These are phyloP conservation scores for Myotis pilosus DNA, from an alignment of 2,797 vertebrate genomes.

Conservation along the genomic window DNA sequence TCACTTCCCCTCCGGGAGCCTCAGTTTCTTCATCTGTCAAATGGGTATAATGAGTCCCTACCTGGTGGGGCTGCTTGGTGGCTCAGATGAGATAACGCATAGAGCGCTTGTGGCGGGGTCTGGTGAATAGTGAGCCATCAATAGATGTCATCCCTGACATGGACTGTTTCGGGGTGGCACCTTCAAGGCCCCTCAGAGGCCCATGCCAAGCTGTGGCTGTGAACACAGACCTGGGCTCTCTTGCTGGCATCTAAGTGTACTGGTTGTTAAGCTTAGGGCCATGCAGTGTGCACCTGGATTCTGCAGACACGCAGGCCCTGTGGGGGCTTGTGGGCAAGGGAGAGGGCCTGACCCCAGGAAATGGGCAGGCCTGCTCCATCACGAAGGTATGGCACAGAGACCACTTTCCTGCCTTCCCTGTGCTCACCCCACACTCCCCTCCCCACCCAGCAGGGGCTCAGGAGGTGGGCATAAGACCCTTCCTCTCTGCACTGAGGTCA, in stretches of 20 bases:
- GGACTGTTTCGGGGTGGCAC: fast-evolving
- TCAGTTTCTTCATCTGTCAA: not conserved
- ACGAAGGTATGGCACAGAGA: not conserved
- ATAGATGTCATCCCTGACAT: fast-evolving
- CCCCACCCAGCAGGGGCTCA: not conserved
- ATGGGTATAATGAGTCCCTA: not conserved
- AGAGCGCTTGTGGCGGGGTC: fast-evolving
- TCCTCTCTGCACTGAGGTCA: not conserved
- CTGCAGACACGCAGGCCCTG: fast-evolving
- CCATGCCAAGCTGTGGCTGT: not conserved
- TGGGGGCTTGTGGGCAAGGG: not conserved
- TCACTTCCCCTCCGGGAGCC: not conserved
- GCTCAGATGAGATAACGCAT: not conserved
- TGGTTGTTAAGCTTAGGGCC: not conserved
- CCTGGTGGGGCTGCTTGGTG: fast-evolving
- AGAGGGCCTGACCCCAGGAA: fast-evolving
- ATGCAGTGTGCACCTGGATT: not conserved
- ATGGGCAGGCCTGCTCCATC: fast-evolving
- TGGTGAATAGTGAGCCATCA: not conserved
- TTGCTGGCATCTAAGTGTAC: not conserved
- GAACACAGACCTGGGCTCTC: not conserved
- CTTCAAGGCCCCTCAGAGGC: fast-evolving
- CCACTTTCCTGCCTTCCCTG: too few species aligned
- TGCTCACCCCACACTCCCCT: fast-evolving
- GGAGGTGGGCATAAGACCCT: fast-evolving